phyloP scores from a whole-genome alignment of 2,113 vertebrate species.

The Tringa solitaria region DNA sequence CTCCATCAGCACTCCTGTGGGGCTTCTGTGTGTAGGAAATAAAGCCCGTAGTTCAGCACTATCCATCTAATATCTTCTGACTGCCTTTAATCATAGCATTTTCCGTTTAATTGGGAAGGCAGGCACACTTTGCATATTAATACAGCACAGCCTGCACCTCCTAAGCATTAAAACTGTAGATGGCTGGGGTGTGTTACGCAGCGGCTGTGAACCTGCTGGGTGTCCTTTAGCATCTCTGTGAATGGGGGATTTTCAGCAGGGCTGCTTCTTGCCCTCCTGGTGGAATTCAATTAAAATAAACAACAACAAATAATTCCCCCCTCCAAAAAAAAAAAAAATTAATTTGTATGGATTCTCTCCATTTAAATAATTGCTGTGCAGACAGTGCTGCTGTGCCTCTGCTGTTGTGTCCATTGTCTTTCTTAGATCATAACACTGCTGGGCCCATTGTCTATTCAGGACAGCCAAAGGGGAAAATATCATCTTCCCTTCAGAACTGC shows the following conservation, averaged over 20 bases:
- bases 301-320: background rate
- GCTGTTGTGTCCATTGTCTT: background rate
- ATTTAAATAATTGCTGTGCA: background rate
- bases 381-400: background rate
- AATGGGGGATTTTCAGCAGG: background rate
- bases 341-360: background rate
- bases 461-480: background rate
- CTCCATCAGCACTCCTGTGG: slow-evolving; percentile 47
- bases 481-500: background rate
- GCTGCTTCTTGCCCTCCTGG: background rate
- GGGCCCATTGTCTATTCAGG: background rate
- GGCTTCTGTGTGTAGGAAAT: slow-evolving; percentile 28
- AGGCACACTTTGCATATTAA: slow-evolving; percentile 71
- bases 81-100: slow-evolving; percentile 71
- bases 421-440: background rate
- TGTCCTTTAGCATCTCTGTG: background rate
- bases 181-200: background rate
- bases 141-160: slow-evolving; percentile 16
- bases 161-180: background rate
- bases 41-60: slow-evolving; percentile 46
- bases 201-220: background rate
- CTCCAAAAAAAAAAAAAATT: background rate
- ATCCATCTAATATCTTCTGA: slow-evolving; percentile 62
- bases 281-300: background rate
- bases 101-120: slow-evolving; percentile 71